A percentile compares a stretch with the other conserved stretches of the same genome.
Conservation (phyloP, 2,113 vertebrate species). For the Pollachius pollachius region DNA sequence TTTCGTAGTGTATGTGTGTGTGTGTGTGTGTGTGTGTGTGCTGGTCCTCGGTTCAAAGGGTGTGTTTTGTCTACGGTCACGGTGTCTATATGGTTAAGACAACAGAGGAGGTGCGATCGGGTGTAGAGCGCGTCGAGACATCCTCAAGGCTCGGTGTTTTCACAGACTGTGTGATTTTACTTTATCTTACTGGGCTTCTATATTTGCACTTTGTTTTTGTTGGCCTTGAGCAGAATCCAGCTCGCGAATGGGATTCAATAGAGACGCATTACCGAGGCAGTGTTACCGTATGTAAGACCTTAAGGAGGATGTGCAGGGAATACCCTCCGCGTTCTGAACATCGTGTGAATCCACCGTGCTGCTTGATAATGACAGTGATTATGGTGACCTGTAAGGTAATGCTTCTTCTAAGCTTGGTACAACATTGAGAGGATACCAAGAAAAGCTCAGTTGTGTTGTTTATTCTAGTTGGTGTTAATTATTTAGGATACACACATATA, state of each 20-base stretch:
- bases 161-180: not conserved
- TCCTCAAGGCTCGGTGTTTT: not conserved
- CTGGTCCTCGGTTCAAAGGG: slow-evolving; percentile 21
- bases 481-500: no score
- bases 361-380: no score
- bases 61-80: slow-evolving; percentile 43
- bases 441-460: no score
- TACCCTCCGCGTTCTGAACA: no score
- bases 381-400: no score
- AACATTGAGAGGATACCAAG: no score
- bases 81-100: not conserved
- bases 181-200: not conserved
- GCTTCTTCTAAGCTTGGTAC: no score
- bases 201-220: no score
- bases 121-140: not conserved
- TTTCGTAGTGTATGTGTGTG: slow-evolving; percentile 46
- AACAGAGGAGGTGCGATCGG: not conserved
- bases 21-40: slow-evolving; percentile 26
- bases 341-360: no score
- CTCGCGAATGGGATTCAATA: not conserved
- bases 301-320: no score
- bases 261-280: not conserved
- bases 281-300: no score
- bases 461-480: no score
- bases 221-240: not conserved